Evolutionary conservation across 2,113 vertebrate genomes (phyloP).

Genomic region (Sander lucioperca): DNA sequence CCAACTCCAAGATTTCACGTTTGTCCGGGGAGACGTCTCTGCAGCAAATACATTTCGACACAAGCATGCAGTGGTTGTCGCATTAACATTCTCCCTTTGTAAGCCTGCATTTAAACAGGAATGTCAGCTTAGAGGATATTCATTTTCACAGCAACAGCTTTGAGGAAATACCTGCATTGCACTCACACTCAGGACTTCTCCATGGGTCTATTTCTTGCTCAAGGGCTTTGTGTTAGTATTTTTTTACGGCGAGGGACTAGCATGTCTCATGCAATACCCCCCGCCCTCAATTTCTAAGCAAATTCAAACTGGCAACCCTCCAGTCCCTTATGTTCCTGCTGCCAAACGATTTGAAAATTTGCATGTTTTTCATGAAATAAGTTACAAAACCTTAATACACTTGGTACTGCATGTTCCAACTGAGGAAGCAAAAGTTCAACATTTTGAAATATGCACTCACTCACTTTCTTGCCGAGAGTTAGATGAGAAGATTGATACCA

Average conservation of each 20-base stretch:
- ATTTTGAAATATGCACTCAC: background rate
- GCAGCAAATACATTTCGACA: conserved; percentile 69
- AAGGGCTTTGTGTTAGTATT: conserved; percentile 9
- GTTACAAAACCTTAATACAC: background rate
- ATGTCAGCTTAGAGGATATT: conserved; percentile 16
- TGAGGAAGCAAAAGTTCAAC: background rate
- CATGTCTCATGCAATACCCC: conserved; percentile 26
- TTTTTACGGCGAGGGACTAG: conserved; percentile 1
- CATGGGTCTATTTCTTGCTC: conserved; percentile 21
- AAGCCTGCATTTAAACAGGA: conserved; percentile 20
- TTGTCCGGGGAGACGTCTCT: conserved; percentile 50
- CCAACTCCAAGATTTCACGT: conserved; percentile 71
- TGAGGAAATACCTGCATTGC: conserved; percentile 20
- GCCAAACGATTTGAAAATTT: conserved; percentile 51
- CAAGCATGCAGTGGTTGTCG: conserved; percentile 67
- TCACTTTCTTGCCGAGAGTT: background rate
- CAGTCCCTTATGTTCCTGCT: conserved; percentile 33
- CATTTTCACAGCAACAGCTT: conserved; percentile 2
- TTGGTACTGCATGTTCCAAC: background rate
- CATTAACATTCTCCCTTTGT: conserved; percentile 30
- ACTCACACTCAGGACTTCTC: background rate
- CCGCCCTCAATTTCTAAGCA: background rate
- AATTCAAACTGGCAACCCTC: conserved; percentile 51
- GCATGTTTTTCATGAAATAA: conserved; percentile 23
- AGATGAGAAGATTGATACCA: background rate